Conservation (phyloP, 2,797 vertebrate species). For the Calcarius lapponicus region DNA sequence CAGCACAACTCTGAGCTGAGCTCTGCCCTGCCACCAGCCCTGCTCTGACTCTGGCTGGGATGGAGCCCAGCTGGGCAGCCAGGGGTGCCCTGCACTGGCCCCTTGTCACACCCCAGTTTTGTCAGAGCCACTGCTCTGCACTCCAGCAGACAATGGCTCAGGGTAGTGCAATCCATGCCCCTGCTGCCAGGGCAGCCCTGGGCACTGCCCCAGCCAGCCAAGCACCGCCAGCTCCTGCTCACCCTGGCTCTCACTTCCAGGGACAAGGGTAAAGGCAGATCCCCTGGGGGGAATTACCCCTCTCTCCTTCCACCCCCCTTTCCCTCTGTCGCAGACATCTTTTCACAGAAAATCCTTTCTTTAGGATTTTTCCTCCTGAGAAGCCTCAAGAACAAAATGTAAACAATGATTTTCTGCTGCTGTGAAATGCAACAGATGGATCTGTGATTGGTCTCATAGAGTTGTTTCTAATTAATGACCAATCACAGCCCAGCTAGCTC, state of each 20-base stretch:
- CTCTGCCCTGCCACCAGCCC: fast-evolving
- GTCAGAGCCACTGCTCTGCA: not conserved
- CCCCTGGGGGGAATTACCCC: not conserved
- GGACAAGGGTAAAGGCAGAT: not conserved
- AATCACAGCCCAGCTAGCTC: no score
- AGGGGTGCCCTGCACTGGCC: not conserved
- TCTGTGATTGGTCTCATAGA: no score
- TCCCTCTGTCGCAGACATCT: not conserved
- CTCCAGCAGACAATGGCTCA: not conserved
- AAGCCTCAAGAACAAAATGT: no score
- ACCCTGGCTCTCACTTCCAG: not conserved
- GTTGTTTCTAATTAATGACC: no score
- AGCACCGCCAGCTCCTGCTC: not conserved
- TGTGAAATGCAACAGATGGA: no score
- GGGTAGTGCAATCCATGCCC: not conserved
- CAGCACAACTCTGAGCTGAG: not conserved
- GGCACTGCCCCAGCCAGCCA: not conserved
- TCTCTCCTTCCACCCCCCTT: not conserved
- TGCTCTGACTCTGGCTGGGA: fast-evolving
- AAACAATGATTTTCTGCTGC: no score
- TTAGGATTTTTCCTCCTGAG: no score
- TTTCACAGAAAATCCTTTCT: no score
- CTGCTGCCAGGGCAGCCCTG: not conserved
- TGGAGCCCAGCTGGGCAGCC: not conserved
- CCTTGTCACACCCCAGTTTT: not conserved